Percentiles rank a stretch among this genome's conserved stretches.
phyloP scores from a whole-genome alignment of 2,113 vertebrate genomes.

The Alligator sinensis region DNA sequence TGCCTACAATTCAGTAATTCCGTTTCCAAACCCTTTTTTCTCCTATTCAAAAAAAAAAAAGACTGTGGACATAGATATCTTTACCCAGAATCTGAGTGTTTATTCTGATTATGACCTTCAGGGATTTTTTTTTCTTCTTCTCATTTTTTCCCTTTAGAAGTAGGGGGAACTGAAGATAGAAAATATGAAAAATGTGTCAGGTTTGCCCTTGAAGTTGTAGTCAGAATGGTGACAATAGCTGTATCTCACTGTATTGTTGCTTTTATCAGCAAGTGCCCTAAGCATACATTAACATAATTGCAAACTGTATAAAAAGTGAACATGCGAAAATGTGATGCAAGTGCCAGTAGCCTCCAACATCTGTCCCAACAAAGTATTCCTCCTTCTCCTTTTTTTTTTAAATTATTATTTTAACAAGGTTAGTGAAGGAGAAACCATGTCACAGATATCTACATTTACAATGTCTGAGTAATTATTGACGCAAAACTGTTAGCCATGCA shows the following conservation, averaged over 20 bases:
- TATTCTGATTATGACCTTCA: constrained; percentile 37
- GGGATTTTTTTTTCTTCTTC: constrained; percentile 1
- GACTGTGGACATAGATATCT: neutral
- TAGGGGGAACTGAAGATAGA: constrained; percentile 16
- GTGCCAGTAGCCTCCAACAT: constrained; percentile 76
- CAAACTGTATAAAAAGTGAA: constrained; percentile 71
- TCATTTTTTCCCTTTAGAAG: constrained; percentile 28
- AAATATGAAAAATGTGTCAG: constrained; percentile 58
- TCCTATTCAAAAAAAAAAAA: neutral
- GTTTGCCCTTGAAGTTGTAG: constrained; percentile 69
- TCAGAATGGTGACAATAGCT: constrained; percentile 66
- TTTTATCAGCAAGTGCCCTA: constrained; percentile 76
- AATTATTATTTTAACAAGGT: constrained; percentile 71
- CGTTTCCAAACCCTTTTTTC: neutral
- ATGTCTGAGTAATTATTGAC: constrained; percentile 66
- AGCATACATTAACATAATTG: constrained; percentile 79
- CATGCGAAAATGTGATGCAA: constrained; percentile 68
- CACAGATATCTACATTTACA: constrained; percentile 70
- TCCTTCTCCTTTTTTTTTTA: constrained; percentile 70
- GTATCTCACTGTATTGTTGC: constrained; percentile 69
- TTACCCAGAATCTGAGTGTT: constrained; percentile 15
- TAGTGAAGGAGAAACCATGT: constrained; percentile 71
- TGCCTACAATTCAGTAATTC: neutral
- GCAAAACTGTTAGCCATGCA: constrained; percentile 54
- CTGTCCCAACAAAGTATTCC: constrained; percentile 69